phyloP scores from a whole-genome alignment of 2,888 invertebrate species.

The Brachynemurus nebulosus region DNA sequence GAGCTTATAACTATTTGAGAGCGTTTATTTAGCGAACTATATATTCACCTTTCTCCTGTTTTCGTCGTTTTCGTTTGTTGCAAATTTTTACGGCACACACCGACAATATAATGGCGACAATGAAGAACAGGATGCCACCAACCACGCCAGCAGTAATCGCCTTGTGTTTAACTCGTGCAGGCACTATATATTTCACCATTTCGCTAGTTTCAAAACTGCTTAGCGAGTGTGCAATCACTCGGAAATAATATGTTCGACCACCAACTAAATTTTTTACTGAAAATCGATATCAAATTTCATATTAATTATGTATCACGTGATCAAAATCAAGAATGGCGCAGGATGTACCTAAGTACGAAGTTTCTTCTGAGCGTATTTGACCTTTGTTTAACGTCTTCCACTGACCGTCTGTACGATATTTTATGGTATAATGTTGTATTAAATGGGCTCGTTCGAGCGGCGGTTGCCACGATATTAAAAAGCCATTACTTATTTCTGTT shows the following conservation, averaged over 20 bases:
- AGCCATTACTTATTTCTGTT: slow-evolving; percentile 77
- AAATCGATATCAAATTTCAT: background rate
- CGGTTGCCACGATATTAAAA: slow-evolving; percentile 80
- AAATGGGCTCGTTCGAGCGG: slow-evolving; percentile 68
- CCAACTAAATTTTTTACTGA: slow-evolving; percentile 83
- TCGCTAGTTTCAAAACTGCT: slow-evolving; percentile 79
- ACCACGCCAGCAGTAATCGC: slow-evolving; percentile 94
- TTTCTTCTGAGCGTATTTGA: slow-evolving; percentile 78
- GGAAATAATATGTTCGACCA: slow-evolving; percentile 82
- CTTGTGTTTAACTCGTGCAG: slow-evolving; percentile 85
- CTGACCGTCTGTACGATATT: slow-evolving; percentile 78
- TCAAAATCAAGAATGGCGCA: no score
- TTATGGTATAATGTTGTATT: slow-evolving; percentile 80
- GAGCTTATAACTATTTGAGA: no score
- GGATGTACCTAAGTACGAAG: slow-evolving; percentile 68
- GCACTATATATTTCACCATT: slow-evolving; percentile 77
- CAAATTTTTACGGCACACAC: slow-evolving; percentile 96
- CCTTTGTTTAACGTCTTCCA: slow-evolving; percentile 83
- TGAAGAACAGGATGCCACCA: slow-evolving; percentile 93
- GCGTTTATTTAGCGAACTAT: no score
- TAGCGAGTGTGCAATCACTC: slow-evolving; percentile 76
- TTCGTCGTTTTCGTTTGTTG: slow-evolving; percentile 91
- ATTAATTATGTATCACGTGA: background rate
- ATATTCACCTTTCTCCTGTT: slow-evolving; percentile 93
- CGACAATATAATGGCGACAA: slow-evolving; percentile 92